Percentiles rank a stretch among this genome's conserved stretches.
Evolutionary conservation across 2,797 vertebrate species (phyloP).

Genomic region (Hippopotamyrus pictus): DNA sequence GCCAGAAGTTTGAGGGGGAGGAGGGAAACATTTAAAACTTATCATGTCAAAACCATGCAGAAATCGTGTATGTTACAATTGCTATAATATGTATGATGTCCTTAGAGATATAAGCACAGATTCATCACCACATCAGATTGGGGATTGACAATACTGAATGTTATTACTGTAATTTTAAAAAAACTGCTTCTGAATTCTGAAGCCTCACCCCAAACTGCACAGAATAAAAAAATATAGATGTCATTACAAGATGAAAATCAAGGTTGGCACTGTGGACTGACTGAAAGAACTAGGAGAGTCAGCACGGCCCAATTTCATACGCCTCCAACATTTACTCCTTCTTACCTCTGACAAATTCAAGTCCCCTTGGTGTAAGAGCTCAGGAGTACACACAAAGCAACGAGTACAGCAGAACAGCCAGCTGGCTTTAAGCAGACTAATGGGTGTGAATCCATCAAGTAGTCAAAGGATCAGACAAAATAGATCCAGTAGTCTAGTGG

Average conservation of each 20-base stretch:
- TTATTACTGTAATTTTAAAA: background rate
- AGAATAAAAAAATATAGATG: conserved; percentile 36
- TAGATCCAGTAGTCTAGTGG: background rate
- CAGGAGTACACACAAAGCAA: background rate
- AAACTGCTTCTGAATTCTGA: background rate
- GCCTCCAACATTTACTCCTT: too few relatives aligned
- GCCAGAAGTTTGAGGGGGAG: background rate
- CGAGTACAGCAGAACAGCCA: background rate
- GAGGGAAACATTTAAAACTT: background rate
- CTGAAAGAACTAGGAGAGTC: background rate
- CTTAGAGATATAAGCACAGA: conserved; percentile 48
- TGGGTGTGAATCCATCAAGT: background rate
- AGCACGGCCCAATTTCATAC: background rate
- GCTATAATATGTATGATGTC: conserved; percentile 28
- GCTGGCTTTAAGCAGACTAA: background rate
- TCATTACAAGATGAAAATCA: conserved; percentile 23
- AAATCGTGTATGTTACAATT: background rate
- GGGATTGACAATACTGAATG: conserved; percentile 27
- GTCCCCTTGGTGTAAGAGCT: background rate
- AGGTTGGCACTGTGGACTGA: background rate
- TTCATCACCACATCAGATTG: conserved; percentile 32
- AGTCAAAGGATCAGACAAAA: background rate
- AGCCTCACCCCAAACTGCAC: background rate
- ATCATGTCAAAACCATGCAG: background rate
- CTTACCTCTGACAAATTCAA: background rate